Percentiles rank a stretch among this genome's conserved stretches.
Conservation (phyloP, 2,113 vertebrate genomes). For the Dermatemys mawii region DNA sequence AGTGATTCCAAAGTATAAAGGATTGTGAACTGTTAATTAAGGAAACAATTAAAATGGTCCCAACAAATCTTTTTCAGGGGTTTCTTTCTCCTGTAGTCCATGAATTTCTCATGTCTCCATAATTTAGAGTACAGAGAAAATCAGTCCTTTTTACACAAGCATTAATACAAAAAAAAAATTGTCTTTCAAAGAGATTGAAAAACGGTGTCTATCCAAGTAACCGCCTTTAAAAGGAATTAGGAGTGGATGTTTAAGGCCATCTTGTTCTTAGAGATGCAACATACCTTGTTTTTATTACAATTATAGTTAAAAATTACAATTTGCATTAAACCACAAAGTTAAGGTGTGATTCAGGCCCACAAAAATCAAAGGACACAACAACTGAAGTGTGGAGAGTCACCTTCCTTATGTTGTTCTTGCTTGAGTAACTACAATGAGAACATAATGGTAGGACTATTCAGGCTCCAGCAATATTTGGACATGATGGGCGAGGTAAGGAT, state of each 20-base stretch:
- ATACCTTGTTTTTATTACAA: not conserved
- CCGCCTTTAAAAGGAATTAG: not conserved
- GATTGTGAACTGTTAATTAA: not conserved
- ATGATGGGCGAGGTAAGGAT: not conserved
- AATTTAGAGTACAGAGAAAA: not conserved
- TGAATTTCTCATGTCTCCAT: fast-evolving
- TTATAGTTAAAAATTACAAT: not conserved
- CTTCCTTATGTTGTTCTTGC: constrained; percentile 20
- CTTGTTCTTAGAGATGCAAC: not conserved
- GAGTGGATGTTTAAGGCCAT: not conserved
- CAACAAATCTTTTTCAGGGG: not conserved
- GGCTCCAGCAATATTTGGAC: not conserved
- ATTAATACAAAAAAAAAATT: fast-evolving
- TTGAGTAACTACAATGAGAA: not conserved
- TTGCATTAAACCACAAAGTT: not conserved
- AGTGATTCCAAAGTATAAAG: not conserved
- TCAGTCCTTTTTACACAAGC: not conserved
- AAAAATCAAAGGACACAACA: not conserved
- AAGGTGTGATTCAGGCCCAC: not conserved
- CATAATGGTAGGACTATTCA: not conserved
- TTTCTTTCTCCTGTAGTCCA: not conserved
- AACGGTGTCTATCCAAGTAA: fast-evolving
- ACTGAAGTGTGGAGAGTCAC: not conserved
- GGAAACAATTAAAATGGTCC: fast-evolving
- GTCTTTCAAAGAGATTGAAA: not conserved